Evolutionary conservation across 2,888 invertebrate species (phyloP), one percentile per base, ranked within the genome.

Genomic region (Monoplex corrugatus): DNA sequence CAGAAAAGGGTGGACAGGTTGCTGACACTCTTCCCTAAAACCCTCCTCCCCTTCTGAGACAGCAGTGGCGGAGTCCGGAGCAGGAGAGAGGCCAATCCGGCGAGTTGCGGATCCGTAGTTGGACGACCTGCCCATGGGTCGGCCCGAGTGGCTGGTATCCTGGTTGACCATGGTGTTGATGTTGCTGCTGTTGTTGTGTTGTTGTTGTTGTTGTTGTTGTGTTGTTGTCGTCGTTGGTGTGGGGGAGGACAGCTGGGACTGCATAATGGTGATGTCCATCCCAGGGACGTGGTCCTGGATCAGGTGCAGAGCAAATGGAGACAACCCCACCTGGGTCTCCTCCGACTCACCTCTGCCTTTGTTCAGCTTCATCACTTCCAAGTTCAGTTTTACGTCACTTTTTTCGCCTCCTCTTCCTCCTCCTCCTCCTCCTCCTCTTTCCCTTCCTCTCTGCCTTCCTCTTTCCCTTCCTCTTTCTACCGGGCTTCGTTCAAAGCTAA

Each of bases 1-100:
- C 8, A 83, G 83, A 38, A 88, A 83, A 35, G 88, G 88, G 80
- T 88, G 88, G n/a, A 50, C 63, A 32, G 83, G 83, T 40, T 82
- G 82, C 43, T 43, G 16, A 28, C 8, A 10, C 35, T 63, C 80
- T 35, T 40, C 78, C 10, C 63, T 23, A n/a, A n/a, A n/a, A 13
- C 44, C 16, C 13, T 32, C 44, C 43, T 32, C 43, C 43, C n/a
- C 19, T 2, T 28, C 50, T 50, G 50, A 8, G 10, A 16, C 50
- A 13, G 50, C 16, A 2, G n/a, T n/a, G 40, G 86, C 38, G 28
- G 40, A 40, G 6, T 35, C 57, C 45, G 38, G 68, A 5, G 13
- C 63, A 23, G 68, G 38, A 2, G 78, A 86, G 40, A 43, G n/a
- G n/a, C 87, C 19, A 87, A 43, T 1, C 78, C 78, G 75, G 6